Base-by-base conservation (phyloP, 2,797 vertebrate species). In the Lepus townsendii region DNA sequence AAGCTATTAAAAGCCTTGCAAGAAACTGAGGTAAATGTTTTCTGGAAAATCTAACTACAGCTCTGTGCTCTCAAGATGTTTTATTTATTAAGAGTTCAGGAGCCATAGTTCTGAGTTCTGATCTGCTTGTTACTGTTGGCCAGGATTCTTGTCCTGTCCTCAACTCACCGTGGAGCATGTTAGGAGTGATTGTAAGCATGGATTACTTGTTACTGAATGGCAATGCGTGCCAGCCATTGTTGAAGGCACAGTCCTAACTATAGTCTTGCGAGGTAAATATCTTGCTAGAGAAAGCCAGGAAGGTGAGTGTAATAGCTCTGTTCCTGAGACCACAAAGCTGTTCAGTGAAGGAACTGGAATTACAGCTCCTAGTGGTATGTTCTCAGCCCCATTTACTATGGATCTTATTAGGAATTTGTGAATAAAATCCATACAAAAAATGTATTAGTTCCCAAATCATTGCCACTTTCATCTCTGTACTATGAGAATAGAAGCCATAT, bases 11-110 rank as follows among this genome's bases (percentile, higher is more conserved):
- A 93, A 90, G 13, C 71, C 71, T 97, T 97, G 87, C 93, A 92
- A 93, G 88, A 98, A 97, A 76, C 69, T 47, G 63, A 93, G 94
- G 80, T 79, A 95, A 95, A 47, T 89, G 7, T 77, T 91, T 96
- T 95, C 91, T 66, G 88, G 60, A 77, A 96, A 91, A 30, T 50
- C n/a, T 50, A 62, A 11, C 38, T 24, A 13, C 19, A 75, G 65
- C 20, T 76, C 30, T 9, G 3, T 6, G 16, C 17, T 77, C 71
- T 52, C 66, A 57, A 63, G 8, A 38, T 80, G 0, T 82, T 82
- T 84, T 90, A 2, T 90, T 88, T 93, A 85, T 26, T 87, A 78
- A 91, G 52, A 85, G 1, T 75, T 87, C 24, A 54, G 8, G 47
- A 65, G n/a, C 19, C 7, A 0, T 17, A 2, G 5, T 52, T 75